Percentiles rank a stretch among this genome's conserved stretches.
Conservation (phyloP, 2,797 vertebrate species). For the Meriones psammophilus region DNA sequence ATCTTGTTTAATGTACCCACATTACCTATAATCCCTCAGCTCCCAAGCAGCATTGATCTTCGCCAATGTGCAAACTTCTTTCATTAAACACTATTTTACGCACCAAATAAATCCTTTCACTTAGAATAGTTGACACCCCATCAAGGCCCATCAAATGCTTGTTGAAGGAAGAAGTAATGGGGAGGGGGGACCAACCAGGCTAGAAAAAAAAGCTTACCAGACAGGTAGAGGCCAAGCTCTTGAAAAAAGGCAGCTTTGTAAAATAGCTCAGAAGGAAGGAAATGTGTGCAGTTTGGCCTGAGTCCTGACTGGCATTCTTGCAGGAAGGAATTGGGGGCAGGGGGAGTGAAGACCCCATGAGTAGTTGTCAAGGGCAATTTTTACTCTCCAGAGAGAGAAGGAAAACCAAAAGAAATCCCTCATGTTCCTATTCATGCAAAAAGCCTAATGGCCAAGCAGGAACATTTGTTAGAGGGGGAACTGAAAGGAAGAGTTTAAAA, state of each 20-base stretch:
- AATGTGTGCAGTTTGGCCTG: slow-evolving; percentile 49
- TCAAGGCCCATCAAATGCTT: neutral
- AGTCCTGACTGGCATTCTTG: slow-evolving; percentile 4
- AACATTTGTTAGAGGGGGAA: slow-evolving; percentile 80
- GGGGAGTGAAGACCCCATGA: neutral
- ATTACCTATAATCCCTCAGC: neutral
- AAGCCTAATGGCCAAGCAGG: slow-evolving; percentile 76
- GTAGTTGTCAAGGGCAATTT: slow-evolving; percentile 75
- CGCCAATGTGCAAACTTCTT: neutral
- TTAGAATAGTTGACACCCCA: neutral
- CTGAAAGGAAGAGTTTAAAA: slow-evolving; percentile 83
- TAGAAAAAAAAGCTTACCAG: neutral
- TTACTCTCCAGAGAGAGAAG: slow-evolving; percentile 72
- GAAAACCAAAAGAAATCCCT: slow-evolving; percentile 76
- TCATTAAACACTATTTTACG: neutral
- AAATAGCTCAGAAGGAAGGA: slow-evolving; percentile 23
- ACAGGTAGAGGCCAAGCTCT: slow-evolving; percentile 33
- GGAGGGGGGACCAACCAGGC: neutral
- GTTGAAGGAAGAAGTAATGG: neutral
- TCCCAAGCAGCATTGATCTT: neutral
- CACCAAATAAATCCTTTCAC: neutral
- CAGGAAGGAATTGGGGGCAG: neutral
- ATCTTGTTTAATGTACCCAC: neutral
- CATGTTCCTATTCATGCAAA: slow-evolving; percentile 80
- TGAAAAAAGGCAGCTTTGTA: slow-evolving; percentile 35